Percentiles rank a stretch among this genome's conserved stretches.
These are phyloP conservation scores for Trissoscelio sp. DNA, from an alignment of 2,888 invertebrate genomes.

Conservation along the genomic window DNA sequence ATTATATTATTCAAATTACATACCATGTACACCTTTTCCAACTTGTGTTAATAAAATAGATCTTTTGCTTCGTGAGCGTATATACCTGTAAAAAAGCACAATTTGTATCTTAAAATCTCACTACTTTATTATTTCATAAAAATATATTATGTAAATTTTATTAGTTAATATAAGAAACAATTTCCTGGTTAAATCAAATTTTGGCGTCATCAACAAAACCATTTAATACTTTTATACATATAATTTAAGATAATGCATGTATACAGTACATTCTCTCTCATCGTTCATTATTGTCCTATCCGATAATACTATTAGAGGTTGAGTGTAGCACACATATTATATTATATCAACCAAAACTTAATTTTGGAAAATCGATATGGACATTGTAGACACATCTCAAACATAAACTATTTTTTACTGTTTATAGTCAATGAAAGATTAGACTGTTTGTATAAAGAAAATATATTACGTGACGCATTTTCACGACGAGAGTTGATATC, in stretches of 20 bases:
- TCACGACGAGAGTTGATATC: background rate
- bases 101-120: too few relatives aligned
- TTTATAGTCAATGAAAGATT: background rate
- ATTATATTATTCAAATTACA: background rate
- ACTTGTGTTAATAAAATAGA: background rate
- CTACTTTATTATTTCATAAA: too few relatives aligned
- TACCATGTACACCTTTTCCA: conserved; percentile 31
- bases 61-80: background rate
- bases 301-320: conserved; percentile 40
- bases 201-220: background rate
- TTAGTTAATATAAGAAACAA: too few relatives aligned
- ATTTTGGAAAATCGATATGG: conserved; percentile 37
- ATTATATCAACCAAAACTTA: conserved; percentile 40
- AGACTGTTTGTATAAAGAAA: background rate
- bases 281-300: conserved; percentile 39
- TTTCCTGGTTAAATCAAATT: background rate
- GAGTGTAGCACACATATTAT: conserved; percentile 35
- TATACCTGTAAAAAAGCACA: background rate
- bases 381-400: conserved; percentile 14
- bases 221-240: background rate
- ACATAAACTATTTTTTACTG: background rate
- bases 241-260: conserved; percentile 25
- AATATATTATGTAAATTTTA: too few relatives aligned
- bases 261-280: conserved; percentile 17
- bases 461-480: background rate